Percentiles rank a stretch among this genome's conserved stretches.
Evolutionary conservation across 2,797 vertebrate genomes (phyloP).

Genomic region (Pteropus rufus): DNA sequence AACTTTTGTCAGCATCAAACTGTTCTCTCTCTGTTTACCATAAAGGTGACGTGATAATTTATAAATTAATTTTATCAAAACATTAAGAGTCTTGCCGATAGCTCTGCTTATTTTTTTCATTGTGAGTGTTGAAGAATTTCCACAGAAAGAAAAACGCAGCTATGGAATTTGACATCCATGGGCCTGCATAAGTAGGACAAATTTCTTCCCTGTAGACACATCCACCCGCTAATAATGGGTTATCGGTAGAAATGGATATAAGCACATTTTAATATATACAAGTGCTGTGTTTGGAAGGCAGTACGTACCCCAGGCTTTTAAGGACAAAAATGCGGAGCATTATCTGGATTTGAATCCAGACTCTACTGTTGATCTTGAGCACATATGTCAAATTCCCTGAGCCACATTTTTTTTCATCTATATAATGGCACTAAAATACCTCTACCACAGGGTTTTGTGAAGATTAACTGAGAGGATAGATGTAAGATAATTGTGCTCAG

Average conservation of each 20-base stretch:
- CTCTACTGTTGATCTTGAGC: background rate
- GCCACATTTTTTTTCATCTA: background rate
- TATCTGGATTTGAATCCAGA: background rate
- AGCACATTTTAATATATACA: background rate
- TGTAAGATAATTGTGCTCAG: background rate
- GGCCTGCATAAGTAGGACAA: background rate
- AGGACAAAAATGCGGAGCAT: background rate
- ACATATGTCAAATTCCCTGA: background rate
- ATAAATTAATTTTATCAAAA: background rate
- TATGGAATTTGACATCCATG: background rate
- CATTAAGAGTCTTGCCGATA: background rate
- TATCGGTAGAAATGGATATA: background rate
- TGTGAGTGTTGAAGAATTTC: conserved; percentile 41
- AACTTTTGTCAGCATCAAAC: conserved; percentile 56
- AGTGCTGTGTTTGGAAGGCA: background rate
- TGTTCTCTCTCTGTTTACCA: conserved; percentile 43
- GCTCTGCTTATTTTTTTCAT: conserved; percentile 48
- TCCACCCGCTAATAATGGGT: background rate
- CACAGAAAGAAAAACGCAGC: conserved; percentile 31
- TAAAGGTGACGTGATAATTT: background rate
- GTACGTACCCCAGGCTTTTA: background rate
- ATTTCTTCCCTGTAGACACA: background rate
- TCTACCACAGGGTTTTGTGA: background rate
- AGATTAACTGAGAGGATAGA: background rate
- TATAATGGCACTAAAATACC: background rate